Evolutionary conservation across 2,888 invertebrate species (phyloP), one percentile per base, ranked within the genome.

Genomic region (Eupithecia pulchellata): DNA sequence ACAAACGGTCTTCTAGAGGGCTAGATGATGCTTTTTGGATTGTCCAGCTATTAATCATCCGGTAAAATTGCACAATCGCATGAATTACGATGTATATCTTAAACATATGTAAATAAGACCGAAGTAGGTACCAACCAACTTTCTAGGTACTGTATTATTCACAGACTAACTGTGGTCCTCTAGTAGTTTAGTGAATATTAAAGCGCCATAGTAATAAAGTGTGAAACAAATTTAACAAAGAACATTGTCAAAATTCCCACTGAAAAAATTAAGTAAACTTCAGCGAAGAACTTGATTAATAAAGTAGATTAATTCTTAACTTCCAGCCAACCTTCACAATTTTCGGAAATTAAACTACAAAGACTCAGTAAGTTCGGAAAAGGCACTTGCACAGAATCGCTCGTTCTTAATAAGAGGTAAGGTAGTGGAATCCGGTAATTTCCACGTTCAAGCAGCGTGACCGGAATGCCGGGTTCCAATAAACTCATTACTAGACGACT

Each of bases 401-500:
- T 29, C 17, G 57, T 29, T 57, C 58, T 61, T 61, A 34, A 61
- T 61, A 61, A 61, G 61, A 61, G 61, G 61, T 60, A 60, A 32
- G 25, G 61, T 25, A 34, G 34, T 20, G 61, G 61, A 61, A 61
- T 61, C 61, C 61, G 14, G 61, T 61, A 61, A 61, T 61, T 61
- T 61, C 61, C 61, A 61, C 68, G 68, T 72, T 63, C 58, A 62
- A 5, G 30, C 27, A 57, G 36, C 72, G 72, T 72, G 72, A 66
- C 72, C 64, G 17, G 72, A 69, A 72, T 72, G 60, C 69, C 64
- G 34, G 27, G 20, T 32, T 34, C 72, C 75, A 63, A 77, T 78
- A 77, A 79, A 77, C 77, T 79, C 75, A 81, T 79, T 79, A 79
- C 76, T 66, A 74, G 74, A 69, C 58, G 65, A 72, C 75, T 79